A percentile compares a stretch with the other conserved stretches of the same genome.
phyloP scores from a whole-genome alignment of 2,113 vertebrate genomes.

The Microtus oregoni region DNA sequence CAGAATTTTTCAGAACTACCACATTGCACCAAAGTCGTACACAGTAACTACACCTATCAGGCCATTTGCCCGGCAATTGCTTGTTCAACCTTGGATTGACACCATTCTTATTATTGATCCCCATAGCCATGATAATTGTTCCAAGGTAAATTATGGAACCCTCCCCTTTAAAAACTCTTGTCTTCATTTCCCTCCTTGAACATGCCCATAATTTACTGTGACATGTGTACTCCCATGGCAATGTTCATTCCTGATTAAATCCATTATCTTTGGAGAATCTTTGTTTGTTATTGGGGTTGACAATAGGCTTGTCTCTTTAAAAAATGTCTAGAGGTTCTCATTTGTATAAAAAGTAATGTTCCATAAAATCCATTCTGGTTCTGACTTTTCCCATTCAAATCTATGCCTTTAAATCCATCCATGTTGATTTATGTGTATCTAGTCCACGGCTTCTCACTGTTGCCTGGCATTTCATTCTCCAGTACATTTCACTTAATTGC shows the following conservation, averaged over 20 bases:
- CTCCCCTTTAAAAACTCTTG: slow-evolving; percentile 1
- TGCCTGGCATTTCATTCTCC: slow-evolving; percentile 47
- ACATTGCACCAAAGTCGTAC: background rate
- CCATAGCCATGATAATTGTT: background rate
- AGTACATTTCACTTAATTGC: slow-evolving; percentile 65
- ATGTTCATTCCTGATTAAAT: slow-evolving; percentile 42
- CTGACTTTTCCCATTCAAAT: slow-evolving; percentile 44
- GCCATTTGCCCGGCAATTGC: background rate
- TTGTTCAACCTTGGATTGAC: slow-evolving; percentile 8
- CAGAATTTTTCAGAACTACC: background rate
- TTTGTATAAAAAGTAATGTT: slow-evolving; percentile 55
- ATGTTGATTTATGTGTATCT: slow-evolving; percentile 22
- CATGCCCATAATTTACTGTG: background rate
- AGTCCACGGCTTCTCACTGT: background rate
- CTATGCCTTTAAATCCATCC: slow-evolving; percentile 30
- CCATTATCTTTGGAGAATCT: slow-evolving; percentile 38
- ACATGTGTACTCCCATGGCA: background rate
- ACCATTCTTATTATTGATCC: background rate
- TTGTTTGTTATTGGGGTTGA: slow-evolving; percentile 14
- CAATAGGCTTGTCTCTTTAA: slow-evolving; percentile 39
- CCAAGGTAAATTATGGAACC: background rate
- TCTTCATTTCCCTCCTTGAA: background rate
- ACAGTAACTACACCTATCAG: background rate
- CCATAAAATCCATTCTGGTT: slow-evolving; percentile 38
- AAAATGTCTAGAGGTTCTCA: slow-evolving; percentile 61